Evolutionary conservation across 2,888 invertebrate species (phyloP).

Genomic region (Athalia circularis): DNA sequence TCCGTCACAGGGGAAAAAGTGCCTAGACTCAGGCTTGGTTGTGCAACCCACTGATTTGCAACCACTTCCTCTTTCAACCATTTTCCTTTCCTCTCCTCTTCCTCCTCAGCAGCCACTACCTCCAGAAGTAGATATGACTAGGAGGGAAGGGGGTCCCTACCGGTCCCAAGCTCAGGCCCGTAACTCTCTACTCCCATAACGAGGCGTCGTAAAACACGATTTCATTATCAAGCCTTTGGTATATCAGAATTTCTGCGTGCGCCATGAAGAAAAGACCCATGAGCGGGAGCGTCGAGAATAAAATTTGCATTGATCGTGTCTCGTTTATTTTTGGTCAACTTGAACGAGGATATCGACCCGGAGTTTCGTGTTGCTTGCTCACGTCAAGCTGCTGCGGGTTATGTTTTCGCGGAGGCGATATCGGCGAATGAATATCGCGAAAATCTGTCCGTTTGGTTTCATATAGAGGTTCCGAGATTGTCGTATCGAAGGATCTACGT

Average conservation of each 20-base stretch:
- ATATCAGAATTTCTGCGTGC: conserved; percentile 60
- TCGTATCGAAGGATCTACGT: conserved; percentile 36
- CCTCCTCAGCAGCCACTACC: neutral
- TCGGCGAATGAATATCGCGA: conserved; percentile 20
- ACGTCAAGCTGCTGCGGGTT: neutral
- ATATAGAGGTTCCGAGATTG: conserved; percentile 23
- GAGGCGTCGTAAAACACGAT: conserved; percentile 73
- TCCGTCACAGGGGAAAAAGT: neutral
- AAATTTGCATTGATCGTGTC: conserved; percentile 31
- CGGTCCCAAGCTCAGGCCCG: conserved; percentile 51
- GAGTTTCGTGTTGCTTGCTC: neutral
- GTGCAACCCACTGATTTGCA: neutral
- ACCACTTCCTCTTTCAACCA: conserved; percentile 6
- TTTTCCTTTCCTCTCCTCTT: conserved; percentile 21
- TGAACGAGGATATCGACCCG: conserved; percentile 17
- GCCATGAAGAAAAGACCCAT: conserved; percentile 24
- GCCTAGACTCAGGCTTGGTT: conserved; percentile 51
- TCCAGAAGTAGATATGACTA: neutral
- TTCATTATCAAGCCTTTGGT: conserved; percentile 68
- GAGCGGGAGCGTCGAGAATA: neutral
- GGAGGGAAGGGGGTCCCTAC: conserved; percentile 21
- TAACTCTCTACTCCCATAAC: conserved; percentile 71
- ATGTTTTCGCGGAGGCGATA: conserved; percentile 20
- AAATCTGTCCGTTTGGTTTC: conserved; percentile 34
- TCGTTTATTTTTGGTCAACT: conserved; percentile 15